Base-by-base conservation (phyloP, 2,888 invertebrate genomes). In the Lasioglossum zephyrum region DNA sequence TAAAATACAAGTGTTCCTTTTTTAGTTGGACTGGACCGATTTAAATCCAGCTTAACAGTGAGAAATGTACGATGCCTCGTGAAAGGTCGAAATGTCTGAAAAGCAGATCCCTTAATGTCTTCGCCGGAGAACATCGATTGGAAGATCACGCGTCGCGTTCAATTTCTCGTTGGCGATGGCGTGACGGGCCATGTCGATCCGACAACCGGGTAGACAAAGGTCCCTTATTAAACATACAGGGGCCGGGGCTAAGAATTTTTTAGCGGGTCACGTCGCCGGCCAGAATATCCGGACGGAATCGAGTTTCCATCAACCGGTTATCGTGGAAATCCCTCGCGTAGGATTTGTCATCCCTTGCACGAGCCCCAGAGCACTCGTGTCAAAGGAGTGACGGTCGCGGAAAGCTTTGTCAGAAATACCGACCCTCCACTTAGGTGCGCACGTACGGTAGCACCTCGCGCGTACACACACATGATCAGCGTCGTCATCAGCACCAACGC, bases 321-420 rank as follows among this genome's bases (percentile, higher is more conserved):
- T 88, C 90, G 84, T 73, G 90, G 73, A 90, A 88, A 89, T 90
- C 84, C 81, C 82, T 86, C 75, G 77, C 66, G 79, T 73, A 77
- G 88, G 90, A 89, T 89, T 90, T 88, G 89, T 88, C 89, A 79
- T 88, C 82, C 88, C 83, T 66, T 31, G 73, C 78, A 57, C 82
- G 75, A 73, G 78, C n/a, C 76, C 72, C 60, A 78, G 79, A 31
- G 76, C 80, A 80, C 83, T 84, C 85, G 85, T 85, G 85, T 92
- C 92, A 92, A 92, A 91, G 90, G 90, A 89, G 89, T 89, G 91
- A 88, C 88, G 87, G 88, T 86, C 88, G 85, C 85, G 86, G 87
- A 82, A 91, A 90, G 91, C 91, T 90, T 92, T 92, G 92, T 91
- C 90, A 88, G 89, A 87, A 88, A 89, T 87, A 87, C 85, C 87